A percentile compares a stretch with the other conserved stretches of the same genome.
These are phyloP conservation scores for Heteronetta atricapilla DNA, from an alignment of 2,113 vertebrate species.

Conservation along the genomic window DNA sequence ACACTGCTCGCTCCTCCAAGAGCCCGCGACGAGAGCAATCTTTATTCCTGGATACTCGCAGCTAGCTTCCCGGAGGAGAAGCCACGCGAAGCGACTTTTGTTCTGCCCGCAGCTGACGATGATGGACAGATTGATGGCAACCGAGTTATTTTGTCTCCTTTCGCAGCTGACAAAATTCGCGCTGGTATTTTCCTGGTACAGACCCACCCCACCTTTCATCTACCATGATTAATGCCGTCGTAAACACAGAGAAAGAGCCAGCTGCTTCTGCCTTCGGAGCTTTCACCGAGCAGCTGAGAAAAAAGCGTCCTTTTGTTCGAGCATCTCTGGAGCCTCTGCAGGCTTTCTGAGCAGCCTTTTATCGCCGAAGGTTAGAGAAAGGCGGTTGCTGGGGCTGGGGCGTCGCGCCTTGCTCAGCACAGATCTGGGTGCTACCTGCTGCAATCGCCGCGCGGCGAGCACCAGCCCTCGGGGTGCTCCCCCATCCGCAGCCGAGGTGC, in stretches of 20 bases:
- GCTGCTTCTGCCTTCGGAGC: constrained; percentile 44
- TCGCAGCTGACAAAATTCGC: background rate
- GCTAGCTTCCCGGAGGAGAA: rapidly evolving
- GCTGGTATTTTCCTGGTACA: background rate
- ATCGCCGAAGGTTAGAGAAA: background rate
- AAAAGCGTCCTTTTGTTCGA: constrained; percentile 30
- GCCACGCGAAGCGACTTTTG: background rate
- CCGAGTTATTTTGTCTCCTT: background rate
- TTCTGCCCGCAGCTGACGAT: background rate
- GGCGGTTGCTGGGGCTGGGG: rapidly evolving
- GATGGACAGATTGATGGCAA: background rate
- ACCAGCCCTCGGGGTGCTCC: background rate
- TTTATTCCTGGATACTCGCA: background rate
- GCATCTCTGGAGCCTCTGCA: background rate
- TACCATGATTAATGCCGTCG: constrained; percentile 30
- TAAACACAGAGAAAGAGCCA: constrained; percentile 28
- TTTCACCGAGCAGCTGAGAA: constrained; percentile 18
- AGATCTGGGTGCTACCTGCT: background rate
- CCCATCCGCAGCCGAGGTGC: background rate
- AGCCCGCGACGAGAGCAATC: background rate
- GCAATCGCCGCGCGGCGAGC: rapidly evolving
- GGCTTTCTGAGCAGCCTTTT: background rate
- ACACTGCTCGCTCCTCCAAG: too few species aligned
- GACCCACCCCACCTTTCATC: constrained; percentile 42
- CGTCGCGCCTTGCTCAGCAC: background rate